These are phyloP conservation scores for Nasonia longicornis DNA, from an alignment of 1,140 invertebrate species.

Conservation along the genomic window DNA sequence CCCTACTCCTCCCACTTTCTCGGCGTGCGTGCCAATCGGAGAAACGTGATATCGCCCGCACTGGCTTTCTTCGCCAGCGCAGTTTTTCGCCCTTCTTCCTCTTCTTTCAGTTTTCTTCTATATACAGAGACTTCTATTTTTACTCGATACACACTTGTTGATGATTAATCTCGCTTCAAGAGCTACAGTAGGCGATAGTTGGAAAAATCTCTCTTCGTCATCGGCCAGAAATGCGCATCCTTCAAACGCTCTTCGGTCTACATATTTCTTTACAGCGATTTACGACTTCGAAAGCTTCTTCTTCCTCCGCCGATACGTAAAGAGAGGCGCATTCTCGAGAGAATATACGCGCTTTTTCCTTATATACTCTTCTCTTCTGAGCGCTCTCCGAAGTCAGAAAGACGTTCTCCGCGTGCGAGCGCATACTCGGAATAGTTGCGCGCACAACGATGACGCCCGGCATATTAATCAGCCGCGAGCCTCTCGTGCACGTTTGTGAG, in stretches of 20 bases:
- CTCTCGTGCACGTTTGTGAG: neutral
- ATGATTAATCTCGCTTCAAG: neutral
- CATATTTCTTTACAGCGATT: constrained; percentile 12
- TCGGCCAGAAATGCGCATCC: neutral
- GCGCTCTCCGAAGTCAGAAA: neutral
- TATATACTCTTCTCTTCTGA: neutral
- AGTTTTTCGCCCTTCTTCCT: neutral
- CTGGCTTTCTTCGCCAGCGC: neutral
- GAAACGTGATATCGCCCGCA: constrained; percentile 37
- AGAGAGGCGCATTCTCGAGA: neutral
- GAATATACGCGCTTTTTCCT: constrained; percentile 8
- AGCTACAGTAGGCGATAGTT: neutral
- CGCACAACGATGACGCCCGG: constrained; percentile 16
- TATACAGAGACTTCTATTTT: neutral
- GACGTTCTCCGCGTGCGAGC: neutral
- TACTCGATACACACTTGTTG: neutral
- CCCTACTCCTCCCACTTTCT: constrained; percentile 13
- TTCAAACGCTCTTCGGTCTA: neutral
- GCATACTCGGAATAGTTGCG: constrained; percentile 24
- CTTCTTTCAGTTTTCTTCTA: neutral
- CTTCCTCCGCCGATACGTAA: constrained; percentile 3
- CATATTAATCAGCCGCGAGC: constrained; percentile 33
- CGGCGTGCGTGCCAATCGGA: constrained; percentile 34
- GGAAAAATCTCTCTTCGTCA: neutral
- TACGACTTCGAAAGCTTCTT: constrained; percentile 16